A percentile compares a stretch with the other conserved stretches of the same genome.
Evolutionary conservation across 2,113 vertebrate genomes (phyloP).

Genomic region (Isichthys henryi): DNA sequence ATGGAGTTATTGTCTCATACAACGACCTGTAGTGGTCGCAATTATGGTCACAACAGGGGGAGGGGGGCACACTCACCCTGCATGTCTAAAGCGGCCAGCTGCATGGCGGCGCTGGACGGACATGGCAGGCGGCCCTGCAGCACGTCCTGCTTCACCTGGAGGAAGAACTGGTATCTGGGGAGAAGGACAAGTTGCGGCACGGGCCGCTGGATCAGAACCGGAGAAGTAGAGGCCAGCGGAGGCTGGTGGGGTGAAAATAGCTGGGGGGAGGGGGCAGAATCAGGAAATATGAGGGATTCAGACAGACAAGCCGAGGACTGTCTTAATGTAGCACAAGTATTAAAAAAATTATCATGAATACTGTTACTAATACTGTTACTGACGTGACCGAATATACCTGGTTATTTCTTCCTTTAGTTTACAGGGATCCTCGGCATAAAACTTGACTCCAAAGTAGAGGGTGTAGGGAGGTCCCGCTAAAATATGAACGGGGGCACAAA

Average conservation of each 20-base stretch:
- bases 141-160: constrained; percentile 85
- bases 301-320: not conserved
- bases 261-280: not conserved
- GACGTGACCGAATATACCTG: constrained; percentile 51
- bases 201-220: not conserved
- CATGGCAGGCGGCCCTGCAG: constrained; percentile 77
- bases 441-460: constrained; percentile 87
- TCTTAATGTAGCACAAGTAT: not conserved
- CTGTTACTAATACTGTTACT: not conserved
- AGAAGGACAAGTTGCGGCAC: constrained; percentile 30
- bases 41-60: not conserved
- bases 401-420: constrained; percentile 84
- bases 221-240: not conserved
- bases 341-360: not conserved
- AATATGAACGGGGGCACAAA: not conserved
- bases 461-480: constrained; percentile 85
- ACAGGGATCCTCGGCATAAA: constrained; percentile 80
- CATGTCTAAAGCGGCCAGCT: constrained; percentile 71
- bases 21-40: not conserved
- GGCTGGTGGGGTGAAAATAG: not conserved
- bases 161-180: constrained; percentile 80
- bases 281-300: not conserved
- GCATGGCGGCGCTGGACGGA: constrained; percentile 56
- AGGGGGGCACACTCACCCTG: constrained; percentile 64
- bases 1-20: not conserved